These are phyloP conservation scores for Plectrocnemia conspersa DNA, from an alignment of 1,140 invertebrate species.

Conservation along the genomic window DNA sequence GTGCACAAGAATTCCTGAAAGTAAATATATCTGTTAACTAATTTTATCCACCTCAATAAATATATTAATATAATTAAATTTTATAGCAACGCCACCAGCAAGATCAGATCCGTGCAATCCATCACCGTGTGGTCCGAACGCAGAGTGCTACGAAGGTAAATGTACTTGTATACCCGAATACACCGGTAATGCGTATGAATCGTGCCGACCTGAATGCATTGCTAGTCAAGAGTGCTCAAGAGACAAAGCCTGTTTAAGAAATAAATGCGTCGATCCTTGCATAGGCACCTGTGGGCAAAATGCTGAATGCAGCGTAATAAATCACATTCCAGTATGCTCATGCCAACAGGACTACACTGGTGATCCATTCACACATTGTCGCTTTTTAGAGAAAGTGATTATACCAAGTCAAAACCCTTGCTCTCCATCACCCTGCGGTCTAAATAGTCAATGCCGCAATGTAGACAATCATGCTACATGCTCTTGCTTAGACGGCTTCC, in stretches of 20 bases:
- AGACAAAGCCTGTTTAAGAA: slow-evolving; percentile 74
- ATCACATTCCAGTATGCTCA: slow-evolving; percentile 78
- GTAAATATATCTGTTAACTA: slow-evolving; percentile 36
- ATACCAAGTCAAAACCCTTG: slow-evolving; percentile 58
- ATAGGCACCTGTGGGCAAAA: slow-evolving; percentile 77
- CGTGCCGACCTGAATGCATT: slow-evolving; percentile 76
- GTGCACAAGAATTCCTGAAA: slow-evolving; percentile 55
- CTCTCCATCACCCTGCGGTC: slow-evolving; percentile 67
- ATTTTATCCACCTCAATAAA: not conserved
- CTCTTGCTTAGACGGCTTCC: slow-evolving; percentile 70
- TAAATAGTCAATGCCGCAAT: slow-evolving; percentile 71
- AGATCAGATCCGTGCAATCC: slow-evolving; percentile 64
- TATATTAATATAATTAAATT: slow-evolving; percentile 23
- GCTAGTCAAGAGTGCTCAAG: slow-evolving; percentile 74
- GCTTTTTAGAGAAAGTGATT: slow-evolving; percentile 42
- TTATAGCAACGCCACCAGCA: slow-evolving; percentile 42
- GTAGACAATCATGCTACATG: slow-evolving; percentile 68
- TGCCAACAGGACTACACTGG: slow-evolving; percentile 71
- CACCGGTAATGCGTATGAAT: slow-evolving; percentile 74
- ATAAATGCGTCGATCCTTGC: slow-evolving; percentile 78
- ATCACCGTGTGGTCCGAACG: slow-evolving; percentile 75
- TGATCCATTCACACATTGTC: slow-evolving; percentile 73
- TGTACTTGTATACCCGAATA: slow-evolving; percentile 70
- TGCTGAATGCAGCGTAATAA: slow-evolving; percentile 76
- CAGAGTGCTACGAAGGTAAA: slow-evolving; percentile 61